Evolutionary conservation across 2,113 vertebrate species (phyloP).

Genomic region (Oreamnos americanus): DNA sequence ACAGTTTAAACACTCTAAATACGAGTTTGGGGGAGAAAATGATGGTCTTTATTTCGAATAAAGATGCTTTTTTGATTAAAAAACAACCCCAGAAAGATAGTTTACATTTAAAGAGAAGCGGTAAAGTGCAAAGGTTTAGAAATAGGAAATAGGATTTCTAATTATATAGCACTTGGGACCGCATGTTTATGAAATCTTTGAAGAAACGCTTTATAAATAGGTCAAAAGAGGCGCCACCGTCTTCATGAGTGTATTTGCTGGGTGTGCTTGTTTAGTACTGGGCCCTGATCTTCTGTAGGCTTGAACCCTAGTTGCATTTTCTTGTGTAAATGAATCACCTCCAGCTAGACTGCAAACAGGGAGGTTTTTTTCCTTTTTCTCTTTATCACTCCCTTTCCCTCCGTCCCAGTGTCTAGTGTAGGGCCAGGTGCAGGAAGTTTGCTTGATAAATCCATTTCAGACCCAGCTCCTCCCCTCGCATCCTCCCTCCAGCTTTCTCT

Average conservation of each 20-base stretch:
- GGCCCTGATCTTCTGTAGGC: conserved; percentile 16
- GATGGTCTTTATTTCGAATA: conserved; percentile 34
- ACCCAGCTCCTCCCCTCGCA: accelerated
- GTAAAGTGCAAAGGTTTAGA: conserved; percentile 37
- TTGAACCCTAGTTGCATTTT: conserved; percentile 45
- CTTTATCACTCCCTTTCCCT: neutral
- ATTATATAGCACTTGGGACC: conserved; percentile 30
- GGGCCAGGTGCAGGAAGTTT: neutral
- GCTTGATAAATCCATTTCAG: neutral
- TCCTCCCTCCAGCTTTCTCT: too few relatives aligned
- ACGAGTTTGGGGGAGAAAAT: neutral
- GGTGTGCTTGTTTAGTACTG: neutral
- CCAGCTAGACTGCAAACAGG: neutral
- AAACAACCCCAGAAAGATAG: conserved; percentile 29
- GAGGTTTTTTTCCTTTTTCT: neutral
- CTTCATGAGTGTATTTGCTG: conserved; percentile 4
- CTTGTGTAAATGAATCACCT: conserved; percentile 38
- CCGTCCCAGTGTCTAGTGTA: neutral
- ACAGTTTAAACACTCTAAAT: neutral
- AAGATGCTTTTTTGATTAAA: conserved; percentile 36
- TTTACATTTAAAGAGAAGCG: conserved; percentile 48
- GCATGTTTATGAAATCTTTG: conserved; percentile 38
- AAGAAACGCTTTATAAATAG: conserved; percentile 54
- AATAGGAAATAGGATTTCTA: conserved; percentile 38
- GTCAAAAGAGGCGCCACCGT: neutral